These are phyloP conservation scores for Acanthosepion lycidas DNA, from an alignment of 2,888 invertebrate species.

Conservation along the genomic window DNA sequence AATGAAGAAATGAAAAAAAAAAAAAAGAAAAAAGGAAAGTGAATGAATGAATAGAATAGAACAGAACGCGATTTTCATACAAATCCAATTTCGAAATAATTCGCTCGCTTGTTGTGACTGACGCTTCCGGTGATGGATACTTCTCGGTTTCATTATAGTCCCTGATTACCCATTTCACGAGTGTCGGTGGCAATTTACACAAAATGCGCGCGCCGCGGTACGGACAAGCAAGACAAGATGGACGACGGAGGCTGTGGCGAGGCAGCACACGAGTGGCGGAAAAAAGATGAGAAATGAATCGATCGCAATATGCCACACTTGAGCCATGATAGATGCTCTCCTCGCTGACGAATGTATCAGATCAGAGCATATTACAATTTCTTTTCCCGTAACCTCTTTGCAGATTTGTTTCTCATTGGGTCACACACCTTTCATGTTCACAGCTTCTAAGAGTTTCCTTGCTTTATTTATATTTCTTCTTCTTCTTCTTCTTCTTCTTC, in stretches of 20 bases:
- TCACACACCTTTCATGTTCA: not conserved
- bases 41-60: not conserved
- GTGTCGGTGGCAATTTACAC: not conserved
- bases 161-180: conserved; percentile 33
- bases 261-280: not conserved
- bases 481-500: not conserved
- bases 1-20: too few relatives aligned
- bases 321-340: not conserved
- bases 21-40: too few relatives aligned
- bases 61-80: not conserved
- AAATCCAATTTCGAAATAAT: conserved; percentile 33
- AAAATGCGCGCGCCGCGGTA: not conserved
- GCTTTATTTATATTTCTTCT: not conserved
- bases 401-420: not conserved
- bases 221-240: not conserved
- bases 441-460: not conserved
- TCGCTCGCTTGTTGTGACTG: not conserved
- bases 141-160: not conserved
- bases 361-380: not conserved
- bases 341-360: not conserved
- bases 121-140: conserved; percentile 33
- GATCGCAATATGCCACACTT: not conserved
- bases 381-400: not conserved
- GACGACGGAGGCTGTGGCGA: not conserved
- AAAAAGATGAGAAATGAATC: not conserved